Evolutionary conservation across 2,888 invertebrate species (phyloP), one percentile per base, ranked within the genome.

Genomic region (Diarsia rubi): DNA sequence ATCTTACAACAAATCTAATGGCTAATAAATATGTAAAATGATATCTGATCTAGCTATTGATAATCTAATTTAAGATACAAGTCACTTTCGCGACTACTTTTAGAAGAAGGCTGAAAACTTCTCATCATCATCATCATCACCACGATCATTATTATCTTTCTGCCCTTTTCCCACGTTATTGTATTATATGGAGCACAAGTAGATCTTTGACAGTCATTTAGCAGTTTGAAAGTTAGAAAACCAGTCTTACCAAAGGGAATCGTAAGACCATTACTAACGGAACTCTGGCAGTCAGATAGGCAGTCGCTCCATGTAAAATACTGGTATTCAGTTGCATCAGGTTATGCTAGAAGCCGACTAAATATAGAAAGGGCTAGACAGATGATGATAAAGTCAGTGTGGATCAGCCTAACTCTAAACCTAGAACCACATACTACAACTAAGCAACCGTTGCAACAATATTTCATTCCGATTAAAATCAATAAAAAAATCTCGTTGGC

Each of bases 381-480:
- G 14, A 54, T 24, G 14, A 27, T 16, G 24, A 27, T 27, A 3
- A 37, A 12, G 24, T 42, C n/a, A n/a, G 62, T 62, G 24, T 63
- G 47, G 44, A 45, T 62, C n/a, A 47, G 21, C 52, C 31, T 19
- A 54, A 49, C 3, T 21, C 62, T 45, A 65, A 37, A 27, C 6
- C n/a, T 49, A 31, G 31, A 64, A 57, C 52, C 14, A 71, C 19
- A 67, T 54, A 68, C 45, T 44, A 31, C 31, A 59, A 63, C 60
- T 37, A 49, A 42, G 54, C 49, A 44, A 73, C 44, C 66, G 73
- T 76, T 81, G 80, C 78, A 78, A 60, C 24, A 54, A 81, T 78
- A 81, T 70, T 72, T 78, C 63, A 78, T 78, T 67, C 60, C 27
- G 80, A 82, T 82, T 69, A 83, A 70, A 83, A 82, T 82, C 82